A percentile compares a stretch with the other conserved stretches of the same genome.
Conservation (phyloP, 2,888 invertebrate genomes). For the Drosophila paracracens region DNA sequence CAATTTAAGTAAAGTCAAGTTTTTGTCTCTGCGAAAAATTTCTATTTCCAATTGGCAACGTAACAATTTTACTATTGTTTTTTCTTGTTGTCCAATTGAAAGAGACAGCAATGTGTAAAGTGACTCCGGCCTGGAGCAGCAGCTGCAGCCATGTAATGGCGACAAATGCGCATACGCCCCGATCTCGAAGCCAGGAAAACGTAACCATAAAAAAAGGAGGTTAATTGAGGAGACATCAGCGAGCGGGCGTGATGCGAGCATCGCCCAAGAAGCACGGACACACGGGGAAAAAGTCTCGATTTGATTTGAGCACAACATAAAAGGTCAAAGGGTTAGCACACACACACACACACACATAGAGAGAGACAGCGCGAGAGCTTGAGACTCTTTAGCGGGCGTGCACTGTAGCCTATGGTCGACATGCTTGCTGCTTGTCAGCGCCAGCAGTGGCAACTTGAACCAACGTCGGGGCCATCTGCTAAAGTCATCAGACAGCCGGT, state of each 20-base stretch:
- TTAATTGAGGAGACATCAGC: constrained; percentile 80
- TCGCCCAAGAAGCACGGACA: constrained; percentile 75
- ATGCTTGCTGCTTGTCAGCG: constrained; percentile 68
- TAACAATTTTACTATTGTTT: constrained; percentile 44
- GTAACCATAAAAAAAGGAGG: constrained; percentile 53
- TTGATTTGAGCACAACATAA: constrained; percentile 79
- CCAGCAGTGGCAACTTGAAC: constrained; percentile 77
- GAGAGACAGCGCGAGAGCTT: not conserved
- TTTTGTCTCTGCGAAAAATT: constrained; percentile 32
- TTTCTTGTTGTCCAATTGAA: constrained; percentile 18
- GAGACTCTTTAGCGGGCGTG: constrained; percentile 57
- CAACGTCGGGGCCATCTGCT: constrained; percentile 68
- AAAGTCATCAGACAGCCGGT: constrained; percentile 56
- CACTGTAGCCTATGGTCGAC: constrained; percentile 53
- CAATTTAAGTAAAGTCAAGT: constrained; percentile 32
- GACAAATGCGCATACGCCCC: constrained; percentile 79
- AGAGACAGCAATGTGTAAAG: constrained; percentile 32
- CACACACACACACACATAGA: constrained; percentile 16
- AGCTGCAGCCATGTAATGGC: constrained; percentile 59
- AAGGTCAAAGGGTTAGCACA: constrained; percentile 69
- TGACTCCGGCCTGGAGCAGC: constrained; percentile 26
- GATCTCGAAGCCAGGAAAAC: constrained; percentile 7
- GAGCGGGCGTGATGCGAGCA: constrained; percentile 77
- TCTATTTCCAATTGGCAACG: constrained; percentile 34
- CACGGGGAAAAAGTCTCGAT: constrained; percentile 56